Percentiles rank a stretch among this genome's conserved stretches.
phyloP scores from a whole-genome alignment of 2,888 invertebrate genomes.

The Pheosia tremula region DNA sequence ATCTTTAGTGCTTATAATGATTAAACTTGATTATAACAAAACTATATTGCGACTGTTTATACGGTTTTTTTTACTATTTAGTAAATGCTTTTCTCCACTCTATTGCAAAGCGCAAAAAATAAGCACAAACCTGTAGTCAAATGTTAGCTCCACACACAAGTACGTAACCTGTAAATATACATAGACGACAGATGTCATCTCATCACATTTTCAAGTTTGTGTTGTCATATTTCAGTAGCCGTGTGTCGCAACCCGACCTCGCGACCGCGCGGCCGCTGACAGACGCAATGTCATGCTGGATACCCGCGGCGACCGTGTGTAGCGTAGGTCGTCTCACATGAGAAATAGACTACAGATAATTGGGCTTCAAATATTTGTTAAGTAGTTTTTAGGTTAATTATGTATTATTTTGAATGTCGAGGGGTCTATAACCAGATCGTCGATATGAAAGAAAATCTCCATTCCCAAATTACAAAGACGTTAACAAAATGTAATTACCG shows the following conservation, averaged over 20 bases:
- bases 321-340: constrained; percentile 7
- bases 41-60: no score
- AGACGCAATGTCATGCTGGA: constrained; percentile 45
- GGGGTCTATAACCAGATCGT: no score
- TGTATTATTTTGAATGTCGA: neutral
- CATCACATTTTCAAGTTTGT: constrained; percentile 25
- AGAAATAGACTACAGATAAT: neutral
- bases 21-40: no score
- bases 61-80: no score
- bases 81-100: no score
- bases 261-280: constrained; percentile 27
- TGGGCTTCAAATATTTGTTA: neutral
- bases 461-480: no score
- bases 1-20: no score
- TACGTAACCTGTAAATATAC: neutral
- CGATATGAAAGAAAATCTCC: no score
- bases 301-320: constrained; percentile 39
- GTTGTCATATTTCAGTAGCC: constrained; percentile 28
- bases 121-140: no score
- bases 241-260: constrained; percentile 49
- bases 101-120: no score
- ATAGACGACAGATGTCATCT: neutral
- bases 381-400: neutral
- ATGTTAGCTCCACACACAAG: no score
- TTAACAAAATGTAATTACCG: no score